Percentiles rank a stretch among this genome's conserved stretches.
These are phyloP conservation scores for Pseudomyrmex pallidus DNA, from an alignment of 1,140 invertebrate genomes.

Conservation along the genomic window DNA sequence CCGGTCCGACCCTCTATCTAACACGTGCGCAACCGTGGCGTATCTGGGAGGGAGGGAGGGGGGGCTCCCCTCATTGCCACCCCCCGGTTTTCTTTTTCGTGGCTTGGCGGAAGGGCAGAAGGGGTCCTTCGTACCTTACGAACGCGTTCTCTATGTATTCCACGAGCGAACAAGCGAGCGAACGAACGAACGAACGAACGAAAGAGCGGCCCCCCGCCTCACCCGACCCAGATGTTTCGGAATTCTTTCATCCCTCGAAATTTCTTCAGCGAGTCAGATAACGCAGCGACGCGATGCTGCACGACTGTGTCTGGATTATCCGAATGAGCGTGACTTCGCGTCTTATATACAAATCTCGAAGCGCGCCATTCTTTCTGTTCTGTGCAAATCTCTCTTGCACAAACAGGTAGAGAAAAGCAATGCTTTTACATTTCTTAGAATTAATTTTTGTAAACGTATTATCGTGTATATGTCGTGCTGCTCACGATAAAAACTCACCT, in stretches of 20 bases:
- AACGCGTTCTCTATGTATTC: constrained; percentile 40
- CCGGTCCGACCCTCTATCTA: constrained; percentile 76
- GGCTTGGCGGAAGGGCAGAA: constrained; percentile 36
- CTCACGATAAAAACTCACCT: no score
- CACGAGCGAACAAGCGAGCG: constrained; percentile 42
- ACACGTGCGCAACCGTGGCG: constrained; percentile 78
- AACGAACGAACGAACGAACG: constrained; percentile 9
- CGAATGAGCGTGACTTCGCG: not conserved
- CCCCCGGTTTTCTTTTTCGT: constrained; percentile 59
- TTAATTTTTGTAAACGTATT: not conserved
- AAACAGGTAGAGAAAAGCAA: not conserved
- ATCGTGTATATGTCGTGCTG: no score
- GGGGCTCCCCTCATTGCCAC: constrained; percentile 43
- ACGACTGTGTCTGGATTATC: constrained; percentile 18
- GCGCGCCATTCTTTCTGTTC: not conserved
- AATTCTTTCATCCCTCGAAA: constrained; percentile 34
- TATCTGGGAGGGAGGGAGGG: constrained; percentile 15
- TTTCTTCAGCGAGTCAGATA: constrained; percentile 25
- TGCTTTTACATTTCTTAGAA: not conserved
- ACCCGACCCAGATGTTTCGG: constrained; percentile 54
- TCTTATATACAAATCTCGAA: not conserved
- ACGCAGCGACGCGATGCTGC: not conserved
- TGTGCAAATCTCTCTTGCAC: not conserved
- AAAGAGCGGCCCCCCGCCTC: not conserved
- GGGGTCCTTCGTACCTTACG: constrained; percentile 58